Percentiles rank a stretch among this genome's conserved stretches.
phyloP scores from a whole-genome alignment of 2,797 vertebrate species.

The Scomberomorus guttatus region DNA sequence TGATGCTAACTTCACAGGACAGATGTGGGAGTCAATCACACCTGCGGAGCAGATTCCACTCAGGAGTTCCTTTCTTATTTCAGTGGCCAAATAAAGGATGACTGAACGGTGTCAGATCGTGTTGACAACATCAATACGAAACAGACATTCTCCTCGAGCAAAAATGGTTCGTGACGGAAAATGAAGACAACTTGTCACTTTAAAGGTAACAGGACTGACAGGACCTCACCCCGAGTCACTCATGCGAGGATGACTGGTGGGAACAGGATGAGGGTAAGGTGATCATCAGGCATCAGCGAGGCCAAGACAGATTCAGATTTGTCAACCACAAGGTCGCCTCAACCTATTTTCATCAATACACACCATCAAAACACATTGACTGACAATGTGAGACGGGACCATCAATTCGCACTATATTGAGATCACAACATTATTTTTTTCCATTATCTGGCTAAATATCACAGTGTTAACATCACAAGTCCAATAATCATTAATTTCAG shows the following conservation, averaged over 20 bases:
- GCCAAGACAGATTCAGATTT: slow-evolving; percentile 53
- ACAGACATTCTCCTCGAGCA: slow-evolving; percentile 52
- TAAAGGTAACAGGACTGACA: slow-evolving; percentile 59
- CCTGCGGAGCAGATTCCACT: slow-evolving; percentile 27
- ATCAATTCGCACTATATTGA: slow-evolving; percentile 78
- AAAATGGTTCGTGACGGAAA: slow-evolving; percentile 46
- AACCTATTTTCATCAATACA: slow-evolving; percentile 74
- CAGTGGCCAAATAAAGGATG: slow-evolving; percentile 37
- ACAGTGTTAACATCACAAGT: slow-evolving; percentile 83
- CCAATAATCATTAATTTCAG: slow-evolving; percentile 75
- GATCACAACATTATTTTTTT: slow-evolving; percentile 77
- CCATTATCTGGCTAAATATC: slow-evolving; percentile 76
- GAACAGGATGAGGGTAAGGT: slow-evolving; percentile 64
- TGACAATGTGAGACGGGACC: slow-evolving; percentile 70
- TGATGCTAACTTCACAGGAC: slow-evolving; percentile 37
- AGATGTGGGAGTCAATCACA: slow-evolving; percentile 36
- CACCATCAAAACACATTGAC: slow-evolving; percentile 73
- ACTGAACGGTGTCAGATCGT: slow-evolving; percentile 16
- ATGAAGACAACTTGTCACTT: slow-evolving; percentile 60
- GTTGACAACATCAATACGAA: slow-evolving; percentile 53
- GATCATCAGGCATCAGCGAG: slow-evolving; percentile 62
- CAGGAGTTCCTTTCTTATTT: slow-evolving; percentile 27
- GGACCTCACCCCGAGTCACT: slow-evolving; percentile 57
- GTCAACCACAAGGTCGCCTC: slow-evolving; percentile 64
- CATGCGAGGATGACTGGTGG: slow-evolving; percentile 59